Base-by-base conservation (phyloP, 2,888 invertebrate genomes). In the Maniola hyperantus region DNA sequence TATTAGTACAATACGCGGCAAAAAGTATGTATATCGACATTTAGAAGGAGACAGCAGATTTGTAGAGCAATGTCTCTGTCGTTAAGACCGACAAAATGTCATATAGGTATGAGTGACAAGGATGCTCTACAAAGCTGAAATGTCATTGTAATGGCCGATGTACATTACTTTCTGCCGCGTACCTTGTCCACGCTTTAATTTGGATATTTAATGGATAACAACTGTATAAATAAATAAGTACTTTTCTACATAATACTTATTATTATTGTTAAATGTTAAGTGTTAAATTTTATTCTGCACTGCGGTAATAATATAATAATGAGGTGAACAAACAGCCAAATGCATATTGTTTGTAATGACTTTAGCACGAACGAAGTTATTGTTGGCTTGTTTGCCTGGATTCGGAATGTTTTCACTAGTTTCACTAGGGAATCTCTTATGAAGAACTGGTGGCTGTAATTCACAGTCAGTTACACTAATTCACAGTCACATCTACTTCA, bases 371-470 rank as follows among this genome's bases (percentile, higher is more conserved):
- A 63, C 44, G 48, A 64, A 64, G 64, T 64, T 66, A 66, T 66
- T 57, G 66, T 68, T 64, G 55, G 36, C 46, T 42, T 66, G 57
- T 60, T 67, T 57, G 64, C 13, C 20, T 62, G 33, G 13, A 61
- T 54, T 66, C 44, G 15, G 63, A 60, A 48, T 69, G 61, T 61
- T 67, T 69, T 64, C 57, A 59, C 67, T 64, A 26, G 57, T 59
- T 39, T 44, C 66, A 57, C 63, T 13, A 33, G 57, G 66, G 66
- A 64, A 60, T 66, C 48, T 60, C 55, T 64, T 69, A 51, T 66
- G 53, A 34, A 33, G 44, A 60, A 64, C 48, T 18, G 48, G 18
- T 48, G 48, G 48, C 48, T 18, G n/a, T 15, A 15, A 46, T 46
- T 46, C 15, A 5, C 13, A 42, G 4, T 5, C 13, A 13, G 13